A percentile compares a stretch with the other conserved stretches of the same genome.
phyloP scores from a whole-genome alignment of 2,797 vertebrate species.

The Gallinago stenura region DNA sequence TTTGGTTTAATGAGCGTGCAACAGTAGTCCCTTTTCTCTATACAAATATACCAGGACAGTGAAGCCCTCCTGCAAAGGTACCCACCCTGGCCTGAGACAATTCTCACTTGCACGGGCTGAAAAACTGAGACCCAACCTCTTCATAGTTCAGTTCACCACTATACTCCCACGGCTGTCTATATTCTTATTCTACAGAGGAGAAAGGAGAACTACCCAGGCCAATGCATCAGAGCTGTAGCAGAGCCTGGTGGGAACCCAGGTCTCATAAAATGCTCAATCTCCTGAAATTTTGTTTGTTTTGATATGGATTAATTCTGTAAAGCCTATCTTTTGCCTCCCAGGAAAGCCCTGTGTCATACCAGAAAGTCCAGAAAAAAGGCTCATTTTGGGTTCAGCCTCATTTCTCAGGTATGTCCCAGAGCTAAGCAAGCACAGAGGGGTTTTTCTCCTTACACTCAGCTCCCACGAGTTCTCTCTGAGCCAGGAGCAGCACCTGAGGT shows the following conservation, averaged over 20 bases:
- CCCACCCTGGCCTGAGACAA: neutral
- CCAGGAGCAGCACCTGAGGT: neutral
- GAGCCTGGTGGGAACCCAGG: neutral
- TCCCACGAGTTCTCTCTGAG: fast-evolving
- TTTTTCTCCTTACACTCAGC: neutral
- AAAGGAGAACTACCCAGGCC: neutral
- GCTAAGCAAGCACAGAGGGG: neutral
- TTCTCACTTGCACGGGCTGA: neutral
- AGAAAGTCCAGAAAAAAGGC: neutral
- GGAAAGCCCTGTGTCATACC: neutral
- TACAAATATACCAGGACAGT: neutral
- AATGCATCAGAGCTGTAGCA: neutral
- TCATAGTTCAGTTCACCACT: neutral
- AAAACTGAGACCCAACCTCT: neutral
- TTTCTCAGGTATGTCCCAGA: neutral
- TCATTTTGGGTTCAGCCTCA: neutral
- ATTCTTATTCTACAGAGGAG: neutral
- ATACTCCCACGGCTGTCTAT: neutral
- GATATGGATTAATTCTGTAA: neutral
- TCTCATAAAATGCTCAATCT: neutral
- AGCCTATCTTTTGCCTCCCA: neutral
- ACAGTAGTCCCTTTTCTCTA: neutral
- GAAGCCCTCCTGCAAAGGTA: neutral
- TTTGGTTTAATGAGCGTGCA: neutral
- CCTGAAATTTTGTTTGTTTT: neutral